Conservation (phyloP, 2,113 vertebrate genomes). For the Paradoxurus hermaphroditus region DNA sequence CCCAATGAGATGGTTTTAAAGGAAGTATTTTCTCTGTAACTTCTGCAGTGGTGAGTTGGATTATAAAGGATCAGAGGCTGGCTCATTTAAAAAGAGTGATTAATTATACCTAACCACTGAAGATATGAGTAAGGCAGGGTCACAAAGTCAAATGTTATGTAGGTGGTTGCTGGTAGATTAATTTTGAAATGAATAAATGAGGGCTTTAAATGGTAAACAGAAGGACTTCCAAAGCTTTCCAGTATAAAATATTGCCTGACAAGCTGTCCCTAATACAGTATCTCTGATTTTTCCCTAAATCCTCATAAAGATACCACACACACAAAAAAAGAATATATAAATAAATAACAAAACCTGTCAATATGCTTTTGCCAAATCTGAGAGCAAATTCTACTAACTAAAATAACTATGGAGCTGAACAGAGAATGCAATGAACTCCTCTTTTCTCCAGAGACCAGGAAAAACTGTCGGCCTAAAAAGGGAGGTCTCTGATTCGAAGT, state of each 20-base stretch:
- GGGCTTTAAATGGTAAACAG: neutral
- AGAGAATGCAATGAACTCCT: neutral
- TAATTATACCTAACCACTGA: neutral
- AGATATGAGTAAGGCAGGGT: neutral
- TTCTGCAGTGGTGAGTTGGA: neutral
- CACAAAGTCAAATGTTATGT: slow-evolving; percentile 21
- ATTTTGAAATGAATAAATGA: slow-evolving; percentile 12
- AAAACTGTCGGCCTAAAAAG: neutral
- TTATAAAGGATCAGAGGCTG: neutral
- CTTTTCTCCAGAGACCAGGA: neutral
- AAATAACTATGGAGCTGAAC: neutral
- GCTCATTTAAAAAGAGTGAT: neutral
- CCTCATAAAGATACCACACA: neutral
- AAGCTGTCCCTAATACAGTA: neutral
- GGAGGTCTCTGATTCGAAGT: neutral
- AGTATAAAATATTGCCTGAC: neutral
- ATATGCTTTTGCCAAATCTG: neutral
- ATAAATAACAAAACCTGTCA: neutral
- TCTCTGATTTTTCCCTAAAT: neutral
- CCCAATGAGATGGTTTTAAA: neutral
- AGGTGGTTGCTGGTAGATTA: slow-evolving; percentile 19
- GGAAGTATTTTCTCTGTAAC: neutral
- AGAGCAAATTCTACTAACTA: neutral
- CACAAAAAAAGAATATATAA: neutral
- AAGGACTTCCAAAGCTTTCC: neutral